Percentiles rank a stretch among this genome's conserved stretches.
phyloP scores from a whole-genome alignment of 2,113 vertebrate species.

The Oreotrochilus melanogaster region DNA sequence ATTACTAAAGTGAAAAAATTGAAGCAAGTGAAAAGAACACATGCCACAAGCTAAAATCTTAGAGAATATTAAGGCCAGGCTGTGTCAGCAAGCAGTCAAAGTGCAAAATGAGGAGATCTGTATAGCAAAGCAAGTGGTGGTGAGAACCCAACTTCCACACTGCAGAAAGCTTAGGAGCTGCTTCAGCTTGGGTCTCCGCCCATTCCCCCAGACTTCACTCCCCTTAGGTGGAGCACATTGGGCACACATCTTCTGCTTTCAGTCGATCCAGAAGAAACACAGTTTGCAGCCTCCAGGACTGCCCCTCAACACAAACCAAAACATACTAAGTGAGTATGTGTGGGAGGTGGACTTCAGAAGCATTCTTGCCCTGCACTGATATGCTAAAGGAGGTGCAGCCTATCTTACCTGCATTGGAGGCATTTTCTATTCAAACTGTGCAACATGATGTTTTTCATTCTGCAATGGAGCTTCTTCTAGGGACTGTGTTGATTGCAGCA shows the following conservation, averaged over 20 bases:
- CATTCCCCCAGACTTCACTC: neutral
- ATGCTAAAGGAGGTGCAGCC: neutral
- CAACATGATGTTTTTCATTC: neutral
- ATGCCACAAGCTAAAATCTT: neutral
- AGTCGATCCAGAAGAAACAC: neutral
- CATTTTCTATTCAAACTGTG: neutral
- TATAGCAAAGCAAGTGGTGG: neutral
- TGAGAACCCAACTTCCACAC: neutral
- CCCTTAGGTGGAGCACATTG: accelerated
- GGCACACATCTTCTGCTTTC: neutral
- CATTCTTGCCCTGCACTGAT: accelerated
- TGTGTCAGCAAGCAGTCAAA: neutral
- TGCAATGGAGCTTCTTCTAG: neutral
- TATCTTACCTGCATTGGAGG: neutral
- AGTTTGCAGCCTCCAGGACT: neutral
- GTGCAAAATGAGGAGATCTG: neutral
- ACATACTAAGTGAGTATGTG: neutral
- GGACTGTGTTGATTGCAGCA: neutral
- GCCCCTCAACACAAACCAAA: neutral
- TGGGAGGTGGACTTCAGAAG: neutral
- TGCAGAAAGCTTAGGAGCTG: accelerated
- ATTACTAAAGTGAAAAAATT: neutral
- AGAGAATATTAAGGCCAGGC: neutral
- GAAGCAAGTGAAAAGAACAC: neutral
- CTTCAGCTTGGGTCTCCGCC: accelerated